A percentile compares a stretch with the other conserved stretches of the same genome.
These are phyloP conservation scores for Sarcophaga peregrina DNA, from an alignment of 1,140 invertebrate species.

Conservation along the genomic window DNA sequence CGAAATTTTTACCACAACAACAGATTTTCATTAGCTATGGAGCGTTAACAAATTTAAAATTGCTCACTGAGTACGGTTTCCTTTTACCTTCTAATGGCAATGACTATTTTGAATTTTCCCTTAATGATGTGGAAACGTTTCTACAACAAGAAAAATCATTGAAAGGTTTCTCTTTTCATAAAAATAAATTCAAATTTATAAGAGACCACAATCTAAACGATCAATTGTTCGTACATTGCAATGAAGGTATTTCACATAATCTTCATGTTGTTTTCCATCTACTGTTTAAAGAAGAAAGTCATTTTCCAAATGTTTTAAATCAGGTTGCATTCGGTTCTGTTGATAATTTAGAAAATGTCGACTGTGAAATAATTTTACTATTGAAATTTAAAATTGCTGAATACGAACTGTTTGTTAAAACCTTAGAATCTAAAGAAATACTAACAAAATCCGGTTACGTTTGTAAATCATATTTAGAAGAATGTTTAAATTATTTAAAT, in stretches of 20 bases:
- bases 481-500: constrained; percentile 57
- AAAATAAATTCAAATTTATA: constrained; percentile 69
- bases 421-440: constrained; percentile 49
- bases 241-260: constrained; percentile 67
- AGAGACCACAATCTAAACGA: constrained; percentile 67
- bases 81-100: constrained; percentile 72
- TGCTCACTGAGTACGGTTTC: constrained; percentile 83
- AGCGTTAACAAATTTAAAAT: constrained; percentile 74
- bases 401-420: constrained; percentile 50
- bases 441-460: constrained; percentile 53
- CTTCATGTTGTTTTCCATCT: constrained; percentile 66
- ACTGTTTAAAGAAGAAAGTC: constrained; percentile 57
- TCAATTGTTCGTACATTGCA: constrained; percentile 64
- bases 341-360: constrained; percentile 53
- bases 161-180: constrained; percentile 53
- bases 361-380: constrained; percentile 51
- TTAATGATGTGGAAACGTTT: constrained; percentile 67
- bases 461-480: constrained; percentile 53
- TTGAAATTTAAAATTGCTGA: constrained; percentile 56
- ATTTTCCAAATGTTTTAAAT: constrained; percentile 61
- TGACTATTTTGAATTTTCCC: constrained; percentile 70
- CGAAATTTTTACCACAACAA: constrained; percentile 68
- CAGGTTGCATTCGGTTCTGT: constrained; percentile 62
- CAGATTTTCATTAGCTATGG: constrained; percentile 85
- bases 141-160: constrained; percentile 58